These are phyloP conservation scores for Amphipoea lucens DNA, from an alignment of 2,888 invertebrate genomes.

Conservation along the genomic window DNA sequence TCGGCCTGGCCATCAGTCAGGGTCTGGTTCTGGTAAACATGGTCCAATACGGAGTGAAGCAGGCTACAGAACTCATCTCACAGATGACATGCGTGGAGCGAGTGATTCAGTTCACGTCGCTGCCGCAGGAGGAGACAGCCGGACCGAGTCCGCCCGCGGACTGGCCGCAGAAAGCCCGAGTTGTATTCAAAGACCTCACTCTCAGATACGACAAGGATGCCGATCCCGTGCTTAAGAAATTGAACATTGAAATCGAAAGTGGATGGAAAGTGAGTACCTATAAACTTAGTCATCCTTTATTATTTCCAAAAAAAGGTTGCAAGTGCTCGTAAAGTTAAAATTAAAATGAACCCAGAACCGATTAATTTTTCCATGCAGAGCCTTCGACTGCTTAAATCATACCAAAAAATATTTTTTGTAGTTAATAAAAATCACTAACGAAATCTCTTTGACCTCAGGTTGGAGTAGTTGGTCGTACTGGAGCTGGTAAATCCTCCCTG, in stretches of 20 bases:
- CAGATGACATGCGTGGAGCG: conserved; percentile 96
- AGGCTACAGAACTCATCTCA: conserved; percentile 93
- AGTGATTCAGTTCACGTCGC: conserved; percentile 93
- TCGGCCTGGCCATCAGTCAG: conserved; percentile 93
- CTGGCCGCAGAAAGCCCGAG: conserved; percentile 92
- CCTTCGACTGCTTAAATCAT: not conserved
- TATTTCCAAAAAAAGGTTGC: too few relatives aligned
- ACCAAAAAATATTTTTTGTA: not conserved
- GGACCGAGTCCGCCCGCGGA: conserved; percentile 89
- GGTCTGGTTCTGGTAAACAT: conserved; percentile 94
- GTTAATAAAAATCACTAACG: not conserved
- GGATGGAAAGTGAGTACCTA: conserved; percentile 71
- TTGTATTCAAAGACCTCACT: conserved; percentile 91
- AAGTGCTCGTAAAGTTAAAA: not conserved
- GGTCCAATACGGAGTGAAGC: conserved; percentile 95
- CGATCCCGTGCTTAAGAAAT: conserved; percentile 89
- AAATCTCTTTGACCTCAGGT: conserved; percentile 86
- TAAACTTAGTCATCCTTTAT: not conserved
- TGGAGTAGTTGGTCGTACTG: conserved; percentile 96
- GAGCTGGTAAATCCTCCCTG: conserved; percentile 96
- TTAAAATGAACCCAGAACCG: not conserved
- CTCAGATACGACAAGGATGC: conserved; percentile 91
- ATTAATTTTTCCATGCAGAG: too few relatives aligned
- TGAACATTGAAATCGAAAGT: conserved; percentile 68
- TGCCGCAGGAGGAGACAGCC: conserved; percentile 93